Percentiles rank a stretch among this genome's conserved stretches.
Evolutionary conservation across 92 coral and sea anemone genomes (phyloP).

Genomic region (Paragorgia papillata): DNA sequence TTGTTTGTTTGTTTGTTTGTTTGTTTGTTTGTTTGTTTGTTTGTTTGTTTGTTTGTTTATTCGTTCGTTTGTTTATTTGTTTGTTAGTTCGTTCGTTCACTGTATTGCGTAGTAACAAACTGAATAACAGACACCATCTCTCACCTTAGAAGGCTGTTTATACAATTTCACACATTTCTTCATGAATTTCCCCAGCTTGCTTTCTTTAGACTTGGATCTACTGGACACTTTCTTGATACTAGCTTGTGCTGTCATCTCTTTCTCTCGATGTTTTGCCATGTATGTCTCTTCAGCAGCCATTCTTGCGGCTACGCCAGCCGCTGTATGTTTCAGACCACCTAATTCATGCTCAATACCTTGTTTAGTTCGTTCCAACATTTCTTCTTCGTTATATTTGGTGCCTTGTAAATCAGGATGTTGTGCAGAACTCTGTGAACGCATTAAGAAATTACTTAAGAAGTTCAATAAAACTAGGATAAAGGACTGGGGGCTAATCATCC

Average conservation of each 20-base stretch:
- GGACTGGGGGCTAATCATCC: too few relatives aligned
- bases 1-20: too few relatives aligned
- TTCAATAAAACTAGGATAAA: too few relatives aligned
- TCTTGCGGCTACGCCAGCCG: conserved; percentile 27
- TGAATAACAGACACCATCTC: not conserved
- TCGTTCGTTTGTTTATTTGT: too few relatives aligned
- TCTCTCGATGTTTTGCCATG: not conserved
- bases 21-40: too few relatives aligned
- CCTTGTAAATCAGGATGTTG: not conserved
- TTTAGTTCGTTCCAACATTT: conserved; percentile 13
- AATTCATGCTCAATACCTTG: conserved; percentile 24
- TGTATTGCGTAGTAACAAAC: too few relatives aligned
- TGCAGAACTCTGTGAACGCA: not conserved
- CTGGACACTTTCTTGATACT: conserved; percentile 2
- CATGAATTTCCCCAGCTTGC: conserved; percentile 42
- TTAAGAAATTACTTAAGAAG: not conserved
- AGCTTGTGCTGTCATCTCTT: conserved; percentile 8
- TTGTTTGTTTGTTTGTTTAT: too few relatives aligned
- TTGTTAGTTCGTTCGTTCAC: too few relatives aligned
- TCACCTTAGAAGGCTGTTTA: conserved; percentile 40
- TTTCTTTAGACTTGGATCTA: conserved; percentile 29
- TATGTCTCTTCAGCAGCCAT: conserved; percentile 30
- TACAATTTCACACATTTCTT: conserved; percentile 34
- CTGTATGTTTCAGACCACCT: conserved; percentile 21
- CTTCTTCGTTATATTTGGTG: not conserved